Percentiles rank a stretch among this genome's conserved stretches.
Conservation (phyloP, 2,113 vertebrate species). For the Zosterops japonicus region DNA sequence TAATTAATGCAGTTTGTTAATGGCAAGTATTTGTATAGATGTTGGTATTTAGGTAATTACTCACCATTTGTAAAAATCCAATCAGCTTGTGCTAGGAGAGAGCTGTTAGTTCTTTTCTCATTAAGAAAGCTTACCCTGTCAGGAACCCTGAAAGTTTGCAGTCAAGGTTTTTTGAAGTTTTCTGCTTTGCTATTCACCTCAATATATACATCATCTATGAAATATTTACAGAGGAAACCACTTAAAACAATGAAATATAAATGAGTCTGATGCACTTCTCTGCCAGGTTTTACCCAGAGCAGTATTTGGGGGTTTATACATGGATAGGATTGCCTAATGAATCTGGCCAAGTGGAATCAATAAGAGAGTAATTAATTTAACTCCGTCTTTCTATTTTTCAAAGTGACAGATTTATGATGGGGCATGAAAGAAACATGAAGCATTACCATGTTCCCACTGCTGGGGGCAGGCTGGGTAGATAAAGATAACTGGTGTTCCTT, state of each 20-base stretch:
- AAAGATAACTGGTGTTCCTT: neutral
- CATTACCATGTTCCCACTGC: neutral
- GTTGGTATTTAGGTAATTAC: neutral
- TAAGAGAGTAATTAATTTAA: slow-evolving; percentile 38
- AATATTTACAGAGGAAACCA: slow-evolving; percentile 36
- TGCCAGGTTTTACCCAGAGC: neutral
- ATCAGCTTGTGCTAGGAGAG: neutral
- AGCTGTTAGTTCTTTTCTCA: neutral
- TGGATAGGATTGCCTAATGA: neutral
- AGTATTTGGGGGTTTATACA: neutral
- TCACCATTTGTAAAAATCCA: neutral
- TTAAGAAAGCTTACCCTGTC: neutral
- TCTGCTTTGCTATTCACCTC: neutral
- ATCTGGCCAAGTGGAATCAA: slow-evolving; percentile 1
- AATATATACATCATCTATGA: neutral
- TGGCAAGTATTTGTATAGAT: neutral
- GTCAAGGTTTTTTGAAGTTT: neutral
- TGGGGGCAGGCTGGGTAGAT: neutral
- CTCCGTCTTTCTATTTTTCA: neutral
- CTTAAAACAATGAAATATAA: slow-evolving; percentile 53
- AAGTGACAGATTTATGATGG: slow-evolving; percentile 2
- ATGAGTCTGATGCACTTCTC: neutral
- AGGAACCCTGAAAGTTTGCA: neutral
- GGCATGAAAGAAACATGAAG: neutral
- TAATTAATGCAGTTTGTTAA: neutral